Evolutionary conservation across 1,140 invertebrate species (phyloP), one percentile per base, ranked within the genome.

Genomic region (Lordiphosa clarofinis): DNA sequence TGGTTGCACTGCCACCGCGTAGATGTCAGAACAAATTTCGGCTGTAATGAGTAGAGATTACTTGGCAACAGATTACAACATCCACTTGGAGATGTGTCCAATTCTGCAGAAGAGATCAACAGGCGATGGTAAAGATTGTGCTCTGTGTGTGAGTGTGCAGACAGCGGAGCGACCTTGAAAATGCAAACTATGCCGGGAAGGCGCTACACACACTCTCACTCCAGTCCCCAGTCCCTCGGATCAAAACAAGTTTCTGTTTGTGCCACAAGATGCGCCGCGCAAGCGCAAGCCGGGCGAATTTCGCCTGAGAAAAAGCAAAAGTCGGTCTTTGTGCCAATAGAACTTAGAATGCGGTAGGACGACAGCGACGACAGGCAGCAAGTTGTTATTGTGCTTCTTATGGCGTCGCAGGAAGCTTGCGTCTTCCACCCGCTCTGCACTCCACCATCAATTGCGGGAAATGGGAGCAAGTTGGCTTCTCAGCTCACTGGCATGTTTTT

Each of bases 271-370:
- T 71, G 75, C n/a, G n/a, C n/a, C 75, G 43, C 65, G 47, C 11
- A 69, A 40, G 49, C 33, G 28, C 56, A n/a, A 40, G 39, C 42
- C 13, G 8, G 43, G 38, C 4, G 24, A 12, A 33, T 33, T 58
- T 55, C 42, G 48, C 69, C 47, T 79, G 69, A 70, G 56, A 68
- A 67, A 59, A 61, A 39, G 65, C 72, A 72, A 82, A 81, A 82
- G 67, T 81, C 75, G 75, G 75, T 81, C 75, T 81, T 81, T 81
- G 75, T 81, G 75, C 75, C 75, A 81, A 81, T 82, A 82, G 76
- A 81, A 82, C 75, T 82, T 82, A 75, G 75, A 81, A 81, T 81
- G 75, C 76, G 75, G 76, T 82, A 84, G 76, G 73, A 84, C 76
- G 50, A 61, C 28, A 39, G 40, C 13, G 49, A 46, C 13, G 24